Base-by-base conservation (phyloP, 2,888 invertebrate genomes). In the Helleia helle region DNA sequence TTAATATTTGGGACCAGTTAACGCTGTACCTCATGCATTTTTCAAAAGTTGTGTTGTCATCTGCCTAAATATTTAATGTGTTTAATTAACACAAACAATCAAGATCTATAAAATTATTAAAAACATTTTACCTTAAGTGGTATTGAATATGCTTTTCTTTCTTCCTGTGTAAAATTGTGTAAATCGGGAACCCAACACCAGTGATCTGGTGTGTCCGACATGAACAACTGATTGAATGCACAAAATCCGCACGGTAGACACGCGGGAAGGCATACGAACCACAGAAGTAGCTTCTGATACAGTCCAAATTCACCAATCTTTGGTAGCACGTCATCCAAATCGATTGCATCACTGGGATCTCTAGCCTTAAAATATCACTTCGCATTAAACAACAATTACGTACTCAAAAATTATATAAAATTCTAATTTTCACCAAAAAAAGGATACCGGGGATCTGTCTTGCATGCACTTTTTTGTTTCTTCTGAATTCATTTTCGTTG, bases 151-250 rank as follows among this genome's bases (percentile, higher is more conserved):
- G 72, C 66, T 71, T 88, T 89, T 41, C 90, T 80, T 59, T 88
- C 80, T 39, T 88, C 81, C 48, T 74, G 62, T 3, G 88, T 85
- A 36, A 91, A 65, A 60, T 88, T 87, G 59, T 80, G 65, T 42
- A 95, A 73, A 51, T 90, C 89, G 0, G 93, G 92, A 14, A 93
- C 88, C 46, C 72, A 85, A 64, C 96, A 96, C 94, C 95, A 95
- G 75, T 95, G 92, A 29, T 91, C 90, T 0, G 96, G 96, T 24
- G 91, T 89, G 56, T 94, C 92, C 3, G 95, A 90, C 93, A 96
- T 95, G 75, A 97, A 96, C 25, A 96, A 87, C 75, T 96, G 96
- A 79, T 95, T 96, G 74, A 96, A 95, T 3, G 95, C 95, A 71
- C 94, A 93, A 74, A 95, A 96, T 18, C 95, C 95, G 59, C 95